phyloP scores from a whole-genome alignment of 1,140 invertebrate species.

The Prorops nasuta region DNA sequence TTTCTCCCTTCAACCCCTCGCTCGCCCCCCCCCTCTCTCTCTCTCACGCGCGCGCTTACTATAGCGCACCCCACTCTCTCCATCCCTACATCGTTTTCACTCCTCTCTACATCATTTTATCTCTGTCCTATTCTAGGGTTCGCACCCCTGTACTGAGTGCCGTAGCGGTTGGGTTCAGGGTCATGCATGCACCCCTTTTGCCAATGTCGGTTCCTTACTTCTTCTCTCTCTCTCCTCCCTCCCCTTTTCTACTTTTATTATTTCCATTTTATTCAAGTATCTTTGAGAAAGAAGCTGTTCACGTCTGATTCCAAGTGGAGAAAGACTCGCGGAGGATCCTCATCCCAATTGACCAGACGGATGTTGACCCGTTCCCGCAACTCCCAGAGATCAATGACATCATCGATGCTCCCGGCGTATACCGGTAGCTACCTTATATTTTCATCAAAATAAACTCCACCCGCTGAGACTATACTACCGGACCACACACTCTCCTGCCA shows the following conservation, averaged over 20 bases:
- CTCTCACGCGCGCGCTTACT: neutral
- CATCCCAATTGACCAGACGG: conserved; percentile 25
- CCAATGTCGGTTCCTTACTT: conserved; percentile 23
- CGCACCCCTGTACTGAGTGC: conserved; percentile 44
- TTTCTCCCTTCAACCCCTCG: neutral
- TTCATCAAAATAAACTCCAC: too few species aligned
- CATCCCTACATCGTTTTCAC: conserved; percentile 1
- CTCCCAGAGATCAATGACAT: conserved; percentile 27
- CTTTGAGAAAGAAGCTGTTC: too few species aligned
- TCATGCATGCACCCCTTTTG: conserved; percentile 45
- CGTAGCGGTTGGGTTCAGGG: conserved; percentile 49
- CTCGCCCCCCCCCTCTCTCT: neutral
- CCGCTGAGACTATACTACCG: too few species aligned
- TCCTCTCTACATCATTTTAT: neutral
- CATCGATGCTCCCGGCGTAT: conserved; percentile 6
- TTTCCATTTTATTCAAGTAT: conserved; percentile 13
- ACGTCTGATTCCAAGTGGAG: conserved; percentile 30
- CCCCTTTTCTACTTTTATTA: conserved; percentile 17
- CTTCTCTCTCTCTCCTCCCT: conserved; percentile 12
- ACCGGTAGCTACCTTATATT: too few species aligned
- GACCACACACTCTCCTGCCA: too few species aligned
- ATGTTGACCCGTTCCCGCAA: conserved; percentile 22
- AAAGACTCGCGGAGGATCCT: conserved; percentile 19
- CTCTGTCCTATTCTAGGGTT: conserved; percentile 19
- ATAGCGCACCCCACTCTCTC: conserved; percentile 1